Evolutionary conservation across 2,113 vertebrate genomes (phyloP), one percentile per base, ranked within the genome.

Genomic region (Myotis lucifugus): DNA sequence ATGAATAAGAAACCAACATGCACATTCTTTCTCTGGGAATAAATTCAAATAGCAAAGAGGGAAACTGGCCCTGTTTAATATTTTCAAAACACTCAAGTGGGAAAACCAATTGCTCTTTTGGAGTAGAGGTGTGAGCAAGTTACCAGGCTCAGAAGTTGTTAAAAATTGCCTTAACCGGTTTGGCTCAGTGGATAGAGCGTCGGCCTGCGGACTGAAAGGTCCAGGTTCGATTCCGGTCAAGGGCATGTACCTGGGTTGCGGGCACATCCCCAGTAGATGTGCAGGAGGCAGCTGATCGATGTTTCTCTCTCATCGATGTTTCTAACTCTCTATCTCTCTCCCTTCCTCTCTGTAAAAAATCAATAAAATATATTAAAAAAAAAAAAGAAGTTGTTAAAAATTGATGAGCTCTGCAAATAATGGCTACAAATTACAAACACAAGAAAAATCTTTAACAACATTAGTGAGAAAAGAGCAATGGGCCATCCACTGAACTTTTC

Each of bases 1-100:
- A 34, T 94, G 52, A 84, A 37, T 52, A 85, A 93, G 25, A 95
- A 96, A 93, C 52, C 72, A 85, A 76, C 93, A 97, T 85, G 96
- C 93, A 94, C 17, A 64, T 59, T 92, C 90, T 76, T 95, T 70
- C 69, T 76, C 52, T 13, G 17, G 52, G 15, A 91, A 84, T 46
- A 84, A 86, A 67, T 79, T 92, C 72, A 93, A 93, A 93, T 0
- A 90, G 56, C 46, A 82, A 93, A 94, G n/a, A n/a, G 46, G 18
- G 19, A 84, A 83, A 14, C 27, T 25, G 93, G 42, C 8, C 17
- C 56, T 77, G 5, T 14, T 66, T 61, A 70, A 91, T 59, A 54
- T n/a, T 50, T 76, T 69, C 6, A n/a, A 59, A 56, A 67, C 15
- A 10, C 27, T 70, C 32, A 79, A 40, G 27, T 48, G 29, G 9